These are phyloP conservation scores for Cheilosia urbana DNA, from an alignment of 2,888 invertebrate genomes.

Conservation along the genomic window DNA sequence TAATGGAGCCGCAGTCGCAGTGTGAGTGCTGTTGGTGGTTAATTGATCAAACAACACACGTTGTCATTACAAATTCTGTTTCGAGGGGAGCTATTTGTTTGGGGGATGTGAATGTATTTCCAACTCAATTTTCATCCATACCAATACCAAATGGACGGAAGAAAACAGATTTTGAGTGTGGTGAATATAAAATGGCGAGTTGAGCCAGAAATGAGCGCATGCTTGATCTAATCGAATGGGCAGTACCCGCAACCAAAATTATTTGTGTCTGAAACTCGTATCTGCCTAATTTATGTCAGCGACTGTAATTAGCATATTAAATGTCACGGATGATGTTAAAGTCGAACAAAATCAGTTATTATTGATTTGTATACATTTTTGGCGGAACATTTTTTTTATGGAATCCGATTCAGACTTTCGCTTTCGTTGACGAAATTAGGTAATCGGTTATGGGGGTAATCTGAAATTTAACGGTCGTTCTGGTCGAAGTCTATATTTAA, in stretches of 20 bases:
- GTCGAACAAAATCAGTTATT: conserved; percentile 7
- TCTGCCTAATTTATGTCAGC: conserved; percentile 14
- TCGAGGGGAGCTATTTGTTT: too few relatives aligned
- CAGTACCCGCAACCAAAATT: background rate
- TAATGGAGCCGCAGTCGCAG: too few relatives aligned
- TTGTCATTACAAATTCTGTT: too few relatives aligned
- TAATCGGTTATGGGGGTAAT: background rate
- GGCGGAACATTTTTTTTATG: background rate
- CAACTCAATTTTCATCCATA: too few relatives aligned
- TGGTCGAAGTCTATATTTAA: background rate
- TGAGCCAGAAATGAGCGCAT: too few relatives aligned
- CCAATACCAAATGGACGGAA: too few relatives aligned
- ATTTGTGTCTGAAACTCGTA: conserved; percentile 11
- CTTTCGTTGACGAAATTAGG: conserved; percentile 7
- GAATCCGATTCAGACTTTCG: conserved; percentile 11
- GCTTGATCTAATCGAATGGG: background rate
- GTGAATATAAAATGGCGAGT: too few relatives aligned
- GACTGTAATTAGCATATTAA: conserved; percentile 28
- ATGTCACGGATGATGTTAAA: conserved; percentile 30
- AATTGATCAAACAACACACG: too few relatives aligned
- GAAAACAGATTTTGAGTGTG: too few relatives aligned
- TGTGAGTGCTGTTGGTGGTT: too few relatives aligned
- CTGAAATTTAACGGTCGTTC: background rate
- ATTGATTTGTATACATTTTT: background rate
- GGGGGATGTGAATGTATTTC: too few relatives aligned